Conservation (phyloP, 2,888 invertebrate genomes). For the Acleris literana region DNA sequence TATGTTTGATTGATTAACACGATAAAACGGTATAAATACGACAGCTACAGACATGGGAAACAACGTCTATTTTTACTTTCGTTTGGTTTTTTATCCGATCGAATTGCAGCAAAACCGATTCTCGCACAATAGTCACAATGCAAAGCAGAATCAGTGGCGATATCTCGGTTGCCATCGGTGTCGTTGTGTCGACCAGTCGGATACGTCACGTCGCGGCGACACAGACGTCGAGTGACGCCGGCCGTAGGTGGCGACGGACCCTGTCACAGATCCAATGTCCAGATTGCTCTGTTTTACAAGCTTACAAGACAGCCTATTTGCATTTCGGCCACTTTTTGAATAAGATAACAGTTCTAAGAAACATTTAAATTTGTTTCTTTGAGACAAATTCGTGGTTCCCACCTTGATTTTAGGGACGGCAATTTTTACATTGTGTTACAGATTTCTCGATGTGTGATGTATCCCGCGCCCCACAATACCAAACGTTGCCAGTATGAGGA, state of each 20-base stretch:
- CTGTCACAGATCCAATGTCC: slow-evolving; percentile 53
- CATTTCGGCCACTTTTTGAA: slow-evolving; percentile 54
- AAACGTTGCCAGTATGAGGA: slow-evolving; percentile 41
- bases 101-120: slow-evolving; percentile 57
- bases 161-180: slow-evolving; percentile 74
- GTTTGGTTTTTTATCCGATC: neutral
- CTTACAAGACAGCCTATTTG: slow-evolving; percentile 64
- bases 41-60: slow-evolving; percentile 16
- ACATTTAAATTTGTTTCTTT: slow-evolving; percentile 1
- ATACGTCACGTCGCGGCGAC: slow-evolving; percentile 48
- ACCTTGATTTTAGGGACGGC: neutral
- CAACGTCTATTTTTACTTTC: slow-evolving; percentile 5
- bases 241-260: slow-evolving; percentile 49
- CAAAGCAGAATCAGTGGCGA: slow-evolving; percentile 61
- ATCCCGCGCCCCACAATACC: slow-evolving; percentile 33
- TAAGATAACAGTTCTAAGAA: slow-evolving; percentile 21
- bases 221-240: slow-evolving; percentile 47
- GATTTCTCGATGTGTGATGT: neutral
- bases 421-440: neutral
- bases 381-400: neutral
- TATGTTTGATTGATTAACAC: slow-evolving; percentile 40
- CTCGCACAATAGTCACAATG: slow-evolving; percentile 49
- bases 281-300: slow-evolving; percentile 69
- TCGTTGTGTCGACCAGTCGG: slow-evolving; percentile 43
- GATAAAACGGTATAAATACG: slow-evolving; percentile 28